Conservation (phyloP, 2,888 invertebrate genomes). For the Hyposoter dolosus region DNA sequence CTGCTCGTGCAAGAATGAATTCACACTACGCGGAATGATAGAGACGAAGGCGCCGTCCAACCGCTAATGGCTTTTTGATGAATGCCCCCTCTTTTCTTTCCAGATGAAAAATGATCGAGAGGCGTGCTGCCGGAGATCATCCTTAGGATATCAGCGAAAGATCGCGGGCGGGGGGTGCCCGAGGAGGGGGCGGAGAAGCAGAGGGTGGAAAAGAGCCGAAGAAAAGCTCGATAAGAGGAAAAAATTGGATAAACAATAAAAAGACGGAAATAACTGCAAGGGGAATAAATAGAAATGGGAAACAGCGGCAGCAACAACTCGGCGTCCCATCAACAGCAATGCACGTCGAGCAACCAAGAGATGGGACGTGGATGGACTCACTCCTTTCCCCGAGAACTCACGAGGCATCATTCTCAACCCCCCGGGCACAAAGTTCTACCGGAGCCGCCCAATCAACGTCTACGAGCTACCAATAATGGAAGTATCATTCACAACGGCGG, state of each 20-base stretch:
- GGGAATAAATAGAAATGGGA: constrained; percentile 75
- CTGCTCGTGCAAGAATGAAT: constrained; percentile 14
- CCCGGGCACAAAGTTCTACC: constrained; percentile 88
- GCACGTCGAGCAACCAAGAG: constrained; percentile 70
- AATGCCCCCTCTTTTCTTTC: constrained; percentile 60
- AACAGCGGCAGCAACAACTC: constrained; percentile 76
- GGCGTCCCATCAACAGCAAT: constrained; percentile 75
- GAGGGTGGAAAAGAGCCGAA: constrained; percentile 23
- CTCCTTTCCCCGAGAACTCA: constrained; percentile 79
- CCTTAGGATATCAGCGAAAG: constrained; percentile 62
- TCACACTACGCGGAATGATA: constrained; percentile 20
- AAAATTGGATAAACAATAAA: constrained; percentile 21
- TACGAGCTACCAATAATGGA: constrained; percentile 93
- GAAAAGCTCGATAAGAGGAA: constrained; percentile 29
- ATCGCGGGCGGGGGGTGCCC: constrained; percentile 16
- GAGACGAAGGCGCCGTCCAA: constrained; percentile 18
- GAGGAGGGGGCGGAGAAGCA: background rate
- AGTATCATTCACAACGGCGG: constrained; percentile 93
- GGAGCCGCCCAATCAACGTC: constrained; percentile 88
- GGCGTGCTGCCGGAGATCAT: constrained; percentile 63
- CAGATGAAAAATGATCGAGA: constrained; percentile 68
- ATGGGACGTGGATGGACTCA: constrained; percentile 80
- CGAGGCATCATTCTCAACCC: constrained; percentile 77
- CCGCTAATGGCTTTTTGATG: constrained; percentile 68
- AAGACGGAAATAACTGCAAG: background rate